A percentile compares a stretch with the other conserved stretches of the same genome.
These are phyloP conservation scores for Drosophila tripunctata DNA, from an alignment of 2,888 invertebrate species.

Conservation along the genomic window DNA sequence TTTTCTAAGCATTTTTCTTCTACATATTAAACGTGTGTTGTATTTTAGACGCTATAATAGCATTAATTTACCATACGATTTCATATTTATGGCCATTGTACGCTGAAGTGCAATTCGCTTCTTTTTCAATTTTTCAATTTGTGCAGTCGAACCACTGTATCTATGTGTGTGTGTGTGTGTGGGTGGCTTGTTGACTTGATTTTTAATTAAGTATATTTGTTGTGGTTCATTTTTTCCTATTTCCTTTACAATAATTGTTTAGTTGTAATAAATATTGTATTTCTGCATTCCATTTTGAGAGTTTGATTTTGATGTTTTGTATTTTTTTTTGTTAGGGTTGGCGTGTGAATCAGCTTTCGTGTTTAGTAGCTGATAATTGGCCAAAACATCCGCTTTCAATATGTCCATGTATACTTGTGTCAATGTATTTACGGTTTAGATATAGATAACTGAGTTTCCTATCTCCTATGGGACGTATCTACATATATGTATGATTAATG, in stretches of 20 bases:
- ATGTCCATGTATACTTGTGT: neutral
- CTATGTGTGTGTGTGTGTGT: conserved; percentile 36
- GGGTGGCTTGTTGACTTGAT: conserved; percentile 67
- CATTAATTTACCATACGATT: conserved; percentile 79
- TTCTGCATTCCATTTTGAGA: conserved; percentile 24
- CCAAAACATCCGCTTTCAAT: conserved; percentile 14
- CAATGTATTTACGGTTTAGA: conserved; percentile 7
- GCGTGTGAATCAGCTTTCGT: conserved; percentile 63
- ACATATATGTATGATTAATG: conserved; percentile 54
- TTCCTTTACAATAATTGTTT: conserved; percentile 39
- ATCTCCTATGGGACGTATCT: conserved; percentile 13
- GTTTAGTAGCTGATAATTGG: conserved; percentile 40
- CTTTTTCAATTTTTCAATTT: conserved; percentile 15
- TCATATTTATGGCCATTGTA: conserved; percentile 76
- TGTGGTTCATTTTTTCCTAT: conserved; percentile 18
- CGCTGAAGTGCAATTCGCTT: conserved; percentile 62
- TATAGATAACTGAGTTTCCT: conserved; percentile 27
- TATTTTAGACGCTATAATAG: conserved; percentile 75
- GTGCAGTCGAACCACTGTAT: conserved; percentile 9
- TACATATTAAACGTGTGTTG: conserved; percentile 52
- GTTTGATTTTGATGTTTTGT: conserved; percentile 4
- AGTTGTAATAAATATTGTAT: neutral
- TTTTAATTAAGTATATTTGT: conserved; percentile 62
- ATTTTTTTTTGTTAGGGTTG: conserved; percentile 3
- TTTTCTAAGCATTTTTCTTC: conserved; percentile 77